phyloP scores from a whole-genome alignment of 2,113 vertebrate genomes.

The Datnioides undecimradiatus region DNA sequence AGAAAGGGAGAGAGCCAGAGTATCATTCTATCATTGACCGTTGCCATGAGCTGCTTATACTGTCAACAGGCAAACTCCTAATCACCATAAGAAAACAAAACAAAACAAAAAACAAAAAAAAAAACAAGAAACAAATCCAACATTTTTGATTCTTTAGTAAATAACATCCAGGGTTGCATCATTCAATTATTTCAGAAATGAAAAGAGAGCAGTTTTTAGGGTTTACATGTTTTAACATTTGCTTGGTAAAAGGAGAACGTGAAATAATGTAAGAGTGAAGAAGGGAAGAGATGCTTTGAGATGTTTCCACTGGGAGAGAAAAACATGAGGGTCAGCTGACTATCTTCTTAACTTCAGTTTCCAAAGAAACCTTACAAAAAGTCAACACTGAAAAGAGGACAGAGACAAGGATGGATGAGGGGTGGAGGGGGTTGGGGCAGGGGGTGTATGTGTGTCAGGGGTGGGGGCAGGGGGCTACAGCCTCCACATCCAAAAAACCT shows the following conservation, averaged over 20 bases:
- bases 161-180: conserved; percentile 76
- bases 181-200: conserved; percentile 71
- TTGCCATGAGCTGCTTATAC: conserved; percentile 69
- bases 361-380: conserved; percentile 76
- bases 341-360: conserved; percentile 84
- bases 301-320: conserved; percentile 52
- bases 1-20: conserved; percentile 77
- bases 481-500: conserved; percentile 80
- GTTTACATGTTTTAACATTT: conserved; percentile 72
- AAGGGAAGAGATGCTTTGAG: conserved; percentile 49
- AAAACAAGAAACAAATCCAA: conserved; percentile 62
- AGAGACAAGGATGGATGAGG: conserved; percentile 39
- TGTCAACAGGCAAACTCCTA: conserved; percentile 76
- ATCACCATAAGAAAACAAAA: conserved; percentile 75
- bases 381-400: conserved; percentile 52
- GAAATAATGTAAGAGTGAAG: conserved; percentile 61
- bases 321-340: conserved; percentile 58
- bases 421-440: background rate
- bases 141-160: conserved; percentile 66
- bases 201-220: conserved; percentile 57
- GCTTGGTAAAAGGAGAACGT: conserved; percentile 60
- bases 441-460: conserved; percentile 5
- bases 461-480: conserved; percentile 75
- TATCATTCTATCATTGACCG: conserved; percentile 76
- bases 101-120: conserved; percentile 54